Base-by-base conservation (phyloP, 2,888 invertebrate species). In the Chesias legatella region DNA sequence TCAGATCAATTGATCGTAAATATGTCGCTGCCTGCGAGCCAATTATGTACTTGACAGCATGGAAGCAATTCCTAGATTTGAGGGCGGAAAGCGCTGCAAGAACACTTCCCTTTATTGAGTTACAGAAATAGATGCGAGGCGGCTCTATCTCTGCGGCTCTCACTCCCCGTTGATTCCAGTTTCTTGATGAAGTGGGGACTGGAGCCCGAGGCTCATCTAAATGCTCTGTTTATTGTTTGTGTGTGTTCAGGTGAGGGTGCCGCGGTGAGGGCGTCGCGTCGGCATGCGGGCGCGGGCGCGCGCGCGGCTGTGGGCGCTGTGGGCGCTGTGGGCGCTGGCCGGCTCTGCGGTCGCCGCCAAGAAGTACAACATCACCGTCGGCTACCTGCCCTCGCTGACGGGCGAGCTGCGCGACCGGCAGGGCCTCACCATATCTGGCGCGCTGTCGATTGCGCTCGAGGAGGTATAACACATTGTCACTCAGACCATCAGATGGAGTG, bases 371-470 rank as follows among this genome's bases (percentile, higher is more conserved):
- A 90, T 97, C 66, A 95, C 93, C 60, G 91, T 97, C 64, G 97
- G 97, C 51, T 97, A 96, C 83, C 90, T 97, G 68, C 94, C 96
- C 34, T 95, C 95, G 40, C 91, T 94, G 71, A 94, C 91, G 77
- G 95, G 94, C 61, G 92, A 90, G 38, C 90, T 92, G 56, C 92
- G 92, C 64, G 94, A 94, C 73, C 91, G 94, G 51, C 95, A 95
- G 81, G 97, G 97, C 10, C 90, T 97, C 63, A 91, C 94, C 53
- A 94, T 97, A 65, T 96, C 96, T 35, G 98, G 98, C 41, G 98
- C 98, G 36, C 91, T 98, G 56, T 92, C 95, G 29, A 92, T 95
- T 91, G 98, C 98, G 35, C 90, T 98, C 41, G 92, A 96, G 59
- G 92, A 94, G 90, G 95, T 97, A 17, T 17, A n/a, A n/a, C n/a